Evolutionary conservation across 2,888 invertebrate species (phyloP).

Genomic region (Drosophila kanekoi): DNA sequence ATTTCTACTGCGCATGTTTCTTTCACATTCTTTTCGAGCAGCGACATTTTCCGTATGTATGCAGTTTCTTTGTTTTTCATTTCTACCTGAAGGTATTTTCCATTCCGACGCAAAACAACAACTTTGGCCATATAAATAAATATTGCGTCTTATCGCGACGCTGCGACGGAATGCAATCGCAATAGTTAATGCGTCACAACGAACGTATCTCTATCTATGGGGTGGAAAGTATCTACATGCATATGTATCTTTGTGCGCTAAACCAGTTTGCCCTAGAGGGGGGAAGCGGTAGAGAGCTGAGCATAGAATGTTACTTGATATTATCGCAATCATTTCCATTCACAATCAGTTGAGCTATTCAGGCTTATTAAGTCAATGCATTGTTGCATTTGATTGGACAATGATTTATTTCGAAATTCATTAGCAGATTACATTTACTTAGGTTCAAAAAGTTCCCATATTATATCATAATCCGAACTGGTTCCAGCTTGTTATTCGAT

Average conservation of each 20-base stretch:
- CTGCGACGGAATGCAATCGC: slow-evolving; percentile 50
- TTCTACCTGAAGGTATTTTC: slow-evolving; percentile 73
- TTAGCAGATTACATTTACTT: background rate
- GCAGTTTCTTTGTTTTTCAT: slow-evolving; percentile 56
- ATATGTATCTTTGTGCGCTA: slow-evolving; percentile 1
- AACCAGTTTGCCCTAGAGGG: slow-evolving; percentile 40
- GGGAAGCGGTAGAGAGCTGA: background rate
- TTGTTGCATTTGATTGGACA: slow-evolving; percentile 17
- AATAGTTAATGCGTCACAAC: slow-evolving; percentile 19
- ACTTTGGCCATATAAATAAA: slow-evolving; percentile 40
- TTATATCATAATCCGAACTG: background rate
- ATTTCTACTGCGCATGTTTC: slow-evolving; percentile 59
- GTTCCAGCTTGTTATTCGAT: too few relatives aligned
- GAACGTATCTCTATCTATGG: slow-evolving; percentile 3
- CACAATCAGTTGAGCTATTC: slow-evolving; percentile 31
- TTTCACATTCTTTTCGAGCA: background rate
- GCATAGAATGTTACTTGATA: slow-evolving; percentile 23
- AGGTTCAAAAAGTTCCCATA: background rate
- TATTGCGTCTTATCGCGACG: slow-evolving; percentile 59
- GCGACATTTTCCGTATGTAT: slow-evolving; percentile 34
- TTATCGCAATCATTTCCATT: slow-evolving; percentile 37
- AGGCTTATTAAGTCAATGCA: slow-evolving; percentile 19
- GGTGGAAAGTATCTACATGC: slow-evolving; percentile 19
- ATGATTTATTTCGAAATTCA: slow-evolving; percentile 1
- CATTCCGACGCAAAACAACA: slow-evolving; percentile 29